Evolutionary conservation across 2,113 vertebrate species (phyloP).

Genomic region (Zonotrichia leucophrys): DNA sequence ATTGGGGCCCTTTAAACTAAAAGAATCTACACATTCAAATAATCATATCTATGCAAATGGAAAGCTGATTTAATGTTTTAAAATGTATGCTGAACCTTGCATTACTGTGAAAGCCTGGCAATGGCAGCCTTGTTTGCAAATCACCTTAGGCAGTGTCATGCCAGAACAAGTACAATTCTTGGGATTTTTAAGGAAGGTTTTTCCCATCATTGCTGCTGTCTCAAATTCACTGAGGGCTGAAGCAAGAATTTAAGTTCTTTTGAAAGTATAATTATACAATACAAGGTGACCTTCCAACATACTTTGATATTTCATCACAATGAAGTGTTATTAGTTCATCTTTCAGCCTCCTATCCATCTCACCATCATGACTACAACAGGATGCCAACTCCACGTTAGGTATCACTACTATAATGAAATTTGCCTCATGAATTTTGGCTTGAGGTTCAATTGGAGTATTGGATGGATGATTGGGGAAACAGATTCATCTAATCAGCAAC

Average conservation of each 20-base stretch:
- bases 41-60: neutral
- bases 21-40: neutral
- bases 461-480: neutral
- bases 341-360: constrained; percentile 28
- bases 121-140: constrained; percentile 65
- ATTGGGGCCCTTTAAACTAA: neutral
- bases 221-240: constrained; percentile 71
- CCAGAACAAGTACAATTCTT: constrained; percentile 80
- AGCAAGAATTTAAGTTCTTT: constrained; percentile 59
- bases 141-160: constrained; percentile 73
- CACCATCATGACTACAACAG: neutral
- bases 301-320: constrained; percentile 35
- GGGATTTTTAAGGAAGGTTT: constrained; percentile 78
- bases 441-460: neutral
- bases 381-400: constrained; percentile 1
- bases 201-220: constrained; percentile 71
- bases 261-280: constrained; percentile 22
- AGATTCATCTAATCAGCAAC: constrained; percentile 11
- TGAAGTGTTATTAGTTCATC: constrained; percentile 2
- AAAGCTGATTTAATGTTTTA: neutral
- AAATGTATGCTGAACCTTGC: constrained; percentile 9
- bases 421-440: constrained; percentile 31
- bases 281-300: constrained; percentile 32
- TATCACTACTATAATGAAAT: neutral
- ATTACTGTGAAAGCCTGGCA: constrained; percentile 60